These are phyloP conservation scores for Ciconia maguari DNA, from an alignment of 2,113 vertebrate genomes.

Conservation along the genomic window DNA sequence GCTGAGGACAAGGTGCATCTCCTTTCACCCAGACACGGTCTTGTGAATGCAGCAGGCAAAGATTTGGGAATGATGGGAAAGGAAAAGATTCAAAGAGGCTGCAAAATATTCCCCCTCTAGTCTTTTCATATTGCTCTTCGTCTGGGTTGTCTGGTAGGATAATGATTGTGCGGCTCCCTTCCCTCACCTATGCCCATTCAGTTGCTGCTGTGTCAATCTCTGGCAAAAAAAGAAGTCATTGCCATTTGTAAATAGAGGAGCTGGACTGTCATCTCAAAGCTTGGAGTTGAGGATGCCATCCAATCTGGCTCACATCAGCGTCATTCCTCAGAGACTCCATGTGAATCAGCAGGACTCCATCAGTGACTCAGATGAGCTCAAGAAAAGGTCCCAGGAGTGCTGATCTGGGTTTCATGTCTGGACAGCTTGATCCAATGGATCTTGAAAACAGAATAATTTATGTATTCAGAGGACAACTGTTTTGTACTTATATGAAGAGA, in stretches of 20 bases:
- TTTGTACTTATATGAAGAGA: background rate
- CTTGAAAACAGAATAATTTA: background rate
- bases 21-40: background rate
- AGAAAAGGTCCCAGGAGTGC: background rate
- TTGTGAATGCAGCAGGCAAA: background rate
- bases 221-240: background rate
- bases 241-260: background rate
- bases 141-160: background rate
- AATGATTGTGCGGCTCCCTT: background rate
- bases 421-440: background rate
- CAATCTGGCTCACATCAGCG: background rate
- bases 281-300: background rate
- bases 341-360: background rate
- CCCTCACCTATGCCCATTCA: background rate
- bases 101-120: background rate
- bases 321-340: background rate
- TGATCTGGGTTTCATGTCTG: background rate
- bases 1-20: background rate
- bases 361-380: background rate
- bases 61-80: background rate
- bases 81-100: background rate
- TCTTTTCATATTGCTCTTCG: background rate
- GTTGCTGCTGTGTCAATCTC: background rate
- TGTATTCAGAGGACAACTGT: background rate
- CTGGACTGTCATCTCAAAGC: background rate